phyloP scores from a whole-genome alignment of 2,797 vertebrate species.

The Crenuchus spilurus region DNA sequence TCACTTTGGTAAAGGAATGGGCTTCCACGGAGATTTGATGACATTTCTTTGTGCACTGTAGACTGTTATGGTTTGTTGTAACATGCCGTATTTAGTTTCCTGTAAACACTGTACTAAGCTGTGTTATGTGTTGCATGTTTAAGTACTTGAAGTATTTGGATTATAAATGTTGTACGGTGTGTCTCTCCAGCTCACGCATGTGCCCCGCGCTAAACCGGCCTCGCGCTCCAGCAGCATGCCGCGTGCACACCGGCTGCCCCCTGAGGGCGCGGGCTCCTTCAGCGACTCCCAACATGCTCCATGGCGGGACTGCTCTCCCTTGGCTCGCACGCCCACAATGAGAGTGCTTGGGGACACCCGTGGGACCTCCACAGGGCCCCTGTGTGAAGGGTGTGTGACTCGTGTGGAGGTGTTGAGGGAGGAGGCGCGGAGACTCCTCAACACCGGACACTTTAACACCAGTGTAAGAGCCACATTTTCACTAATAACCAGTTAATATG shows the following conservation, averaged over 20 bases:
- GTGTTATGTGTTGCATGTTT: too few relatives aligned
- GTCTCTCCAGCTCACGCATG: constrained; percentile 11
- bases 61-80: too few relatives aligned
- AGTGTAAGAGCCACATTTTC: constrained; percentile 77
- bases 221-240: constrained; percentile 65
- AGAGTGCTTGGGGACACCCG: constrained; percentile 49
- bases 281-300: constrained; percentile 71
- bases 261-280: constrained; percentile 86
- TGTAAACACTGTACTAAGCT: too few relatives aligned
- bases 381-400: constrained; percentile 91
- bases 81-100: too few relatives aligned
- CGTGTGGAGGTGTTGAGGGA: constrained; percentile 91
- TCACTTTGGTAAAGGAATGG: too few relatives aligned
- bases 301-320: background rate
- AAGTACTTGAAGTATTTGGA: too few relatives aligned
- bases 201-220: background rate
- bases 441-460: constrained; percentile 86
- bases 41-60: too few relatives aligned
- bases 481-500: too few relatives aligned
- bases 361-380: constrained; percentile 81
- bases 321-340: background rate
- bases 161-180: too few relatives aligned
- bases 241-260: constrained; percentile 78
- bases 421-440: constrained; percentile 88
- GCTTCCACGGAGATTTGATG: too few relatives aligned